Evolutionary conservation across 2,113 vertebrate genomes (phyloP).

Genomic region (Chitala chitala): DNA sequence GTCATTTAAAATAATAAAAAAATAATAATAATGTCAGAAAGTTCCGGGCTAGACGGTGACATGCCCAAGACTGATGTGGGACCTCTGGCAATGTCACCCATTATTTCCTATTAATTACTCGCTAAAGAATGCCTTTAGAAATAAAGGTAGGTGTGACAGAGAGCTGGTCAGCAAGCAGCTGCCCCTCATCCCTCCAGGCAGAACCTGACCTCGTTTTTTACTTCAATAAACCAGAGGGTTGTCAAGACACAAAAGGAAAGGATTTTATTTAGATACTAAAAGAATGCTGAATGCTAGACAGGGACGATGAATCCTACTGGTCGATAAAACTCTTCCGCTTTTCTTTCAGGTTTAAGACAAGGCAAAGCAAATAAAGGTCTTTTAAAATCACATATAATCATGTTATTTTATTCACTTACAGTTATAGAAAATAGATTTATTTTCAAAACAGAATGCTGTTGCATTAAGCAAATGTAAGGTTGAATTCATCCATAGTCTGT

Average conservation of each 20-base stretch:
- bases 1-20: conserved; percentile 49
- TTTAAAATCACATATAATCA: conserved; percentile 14
- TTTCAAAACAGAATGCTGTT: conserved; percentile 6
- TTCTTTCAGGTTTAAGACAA: not conserved
- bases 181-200: conserved; percentile 58
- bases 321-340: conserved; percentile 16
- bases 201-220: conserved; percentile 65
- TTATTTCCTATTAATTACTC: conserved; percentile 59
- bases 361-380: too few relatives aligned
- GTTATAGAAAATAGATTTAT: not conserved
- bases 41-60: conserved; percentile 34
- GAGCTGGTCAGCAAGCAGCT: conserved; percentile 64
- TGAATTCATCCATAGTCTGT: too few relatives aligned
- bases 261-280: conserved; percentile 56
- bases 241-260: conserved; percentile 54
- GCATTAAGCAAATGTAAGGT: too few relatives aligned
- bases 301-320: conserved; percentile 50
- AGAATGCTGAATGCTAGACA: conserved; percentile 62
- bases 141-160: conserved; percentile 59
- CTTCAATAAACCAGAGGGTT: conserved; percentile 59
- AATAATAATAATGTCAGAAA: conserved; percentile 47
- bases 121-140: conserved; percentile 52
- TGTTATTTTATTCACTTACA: conserved; percentile 8
- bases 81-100: conserved; percentile 50
- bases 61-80: conserved; percentile 42